Evolutionary conservation across 2,888 invertebrate genomes (phyloP).

Genomic region (Drosophila sordidula): DNA sequence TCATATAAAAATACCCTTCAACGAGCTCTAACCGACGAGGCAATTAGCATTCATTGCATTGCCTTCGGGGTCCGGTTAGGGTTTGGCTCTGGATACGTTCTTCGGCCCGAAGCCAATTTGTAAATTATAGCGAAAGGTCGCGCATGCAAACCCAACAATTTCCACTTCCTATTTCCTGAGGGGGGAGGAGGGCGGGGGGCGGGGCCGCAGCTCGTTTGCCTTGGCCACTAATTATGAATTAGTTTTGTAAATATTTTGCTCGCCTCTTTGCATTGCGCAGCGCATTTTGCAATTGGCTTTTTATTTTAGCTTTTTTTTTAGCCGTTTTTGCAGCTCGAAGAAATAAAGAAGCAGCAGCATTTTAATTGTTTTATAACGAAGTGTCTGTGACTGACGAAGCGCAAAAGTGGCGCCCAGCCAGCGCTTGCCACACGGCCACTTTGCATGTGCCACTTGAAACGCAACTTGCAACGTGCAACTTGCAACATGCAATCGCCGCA

Average conservation of each 20-base stretch:
- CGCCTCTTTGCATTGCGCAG: slow-evolving; percentile 46
- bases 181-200: neutral
- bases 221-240: slow-evolving; percentile 73
- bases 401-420: slow-evolving; percentile 71
- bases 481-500: slow-evolving; percentile 28
- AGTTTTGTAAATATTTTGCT: slow-evolving; percentile 74
- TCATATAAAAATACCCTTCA: slow-evolving; percentile 22
- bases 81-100: slow-evolving; percentile 26
- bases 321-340: slow-evolving; percentile 22
- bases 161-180: slow-evolving; percentile 61
- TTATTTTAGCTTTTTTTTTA: slow-evolving; percentile 7
- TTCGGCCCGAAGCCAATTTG: slow-evolving; percentile 62
- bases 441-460: slow-evolving; percentile 53
- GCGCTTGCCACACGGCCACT: slow-evolving; percentile 39
- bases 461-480: slow-evolving; percentile 35
- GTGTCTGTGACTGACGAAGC: slow-evolving; percentile 74
- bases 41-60: slow-evolving; percentile 64
- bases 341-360: neutral
- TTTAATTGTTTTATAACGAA: slow-evolving; percentile 78
- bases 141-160: slow-evolving; percentile 61
- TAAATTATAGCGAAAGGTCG: slow-evolving; percentile 74
- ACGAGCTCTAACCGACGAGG: neutral
- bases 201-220: slow-evolving; percentile 32
- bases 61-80: slow-evolving; percentile 24
- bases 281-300: slow-evolving; percentile 33